These are phyloP conservation scores for Drosophila quadrilineata DNA, from an alignment of 1,140 invertebrate genomes.

Conservation along the genomic window DNA sequence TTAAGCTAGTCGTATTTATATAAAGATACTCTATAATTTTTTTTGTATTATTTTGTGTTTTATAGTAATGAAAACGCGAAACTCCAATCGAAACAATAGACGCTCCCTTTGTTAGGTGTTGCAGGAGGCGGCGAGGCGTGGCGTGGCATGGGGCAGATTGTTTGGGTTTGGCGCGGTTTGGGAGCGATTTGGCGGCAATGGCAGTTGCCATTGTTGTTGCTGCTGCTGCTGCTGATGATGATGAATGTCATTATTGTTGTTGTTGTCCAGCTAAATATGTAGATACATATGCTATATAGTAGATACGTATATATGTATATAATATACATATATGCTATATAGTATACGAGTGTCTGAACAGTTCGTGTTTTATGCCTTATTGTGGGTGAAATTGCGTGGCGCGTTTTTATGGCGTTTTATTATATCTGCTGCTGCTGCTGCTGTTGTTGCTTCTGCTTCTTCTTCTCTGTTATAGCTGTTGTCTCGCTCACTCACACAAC, in stretches of 20 bases:
- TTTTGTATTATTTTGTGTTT: not conserved
- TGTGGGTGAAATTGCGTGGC: slow-evolving; percentile 68
- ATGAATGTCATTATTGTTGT: slow-evolving; percentile 37
- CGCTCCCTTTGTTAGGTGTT: slow-evolving; percentile 29
- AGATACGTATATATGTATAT: too few species aligned
- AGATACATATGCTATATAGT: too few species aligned
- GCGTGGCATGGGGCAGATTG: too few species aligned
- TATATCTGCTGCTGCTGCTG: too few species aligned
- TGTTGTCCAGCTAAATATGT: too few species aligned
- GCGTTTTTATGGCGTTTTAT: slow-evolving; percentile 19
- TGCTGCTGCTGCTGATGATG: too few species aligned
- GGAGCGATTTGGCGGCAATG: not conserved
- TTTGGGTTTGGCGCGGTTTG: too few species aligned
- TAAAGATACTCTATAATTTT: slow-evolving; percentile 16
- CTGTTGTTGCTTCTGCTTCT: slow-evolving; percentile 4
- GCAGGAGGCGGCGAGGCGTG: slow-evolving; percentile 1
- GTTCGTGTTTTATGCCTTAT: slow-evolving; percentile 41
- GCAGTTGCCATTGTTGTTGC: slow-evolving; percentile 10
- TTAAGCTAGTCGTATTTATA: not conserved
- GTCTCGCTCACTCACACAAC: not conserved
- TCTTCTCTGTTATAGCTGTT: slow-evolving; percentile 4
- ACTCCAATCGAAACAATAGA: slow-evolving; percentile 34
- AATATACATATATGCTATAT: too few species aligned
- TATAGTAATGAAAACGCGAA: slow-evolving; percentile 17
- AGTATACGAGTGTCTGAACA: slow-evolving; percentile 3